Conservation (phyloP, 2,113 vertebrate species). For the Corythaeola cristata region DNA sequence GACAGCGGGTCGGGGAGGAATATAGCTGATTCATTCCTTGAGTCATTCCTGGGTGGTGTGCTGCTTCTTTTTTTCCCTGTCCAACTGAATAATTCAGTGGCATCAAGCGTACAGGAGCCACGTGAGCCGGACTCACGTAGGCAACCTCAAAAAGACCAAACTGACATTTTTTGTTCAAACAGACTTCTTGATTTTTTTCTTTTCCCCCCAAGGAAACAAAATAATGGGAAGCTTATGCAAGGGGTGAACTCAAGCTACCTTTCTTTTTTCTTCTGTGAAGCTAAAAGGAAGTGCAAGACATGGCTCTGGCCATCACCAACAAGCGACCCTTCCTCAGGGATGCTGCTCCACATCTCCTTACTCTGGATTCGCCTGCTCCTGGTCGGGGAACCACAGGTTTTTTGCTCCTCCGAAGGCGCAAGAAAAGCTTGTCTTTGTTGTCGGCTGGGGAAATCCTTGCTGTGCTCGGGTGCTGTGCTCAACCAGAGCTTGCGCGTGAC, state of each 20-base stretch:
- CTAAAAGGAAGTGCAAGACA: not conserved
- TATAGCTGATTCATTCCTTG: not conserved
- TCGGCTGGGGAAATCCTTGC: not conserved
- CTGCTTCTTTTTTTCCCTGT: not conserved
- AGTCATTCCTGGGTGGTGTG: not conserved
- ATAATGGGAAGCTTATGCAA: not conserved
- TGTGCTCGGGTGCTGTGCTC: not conserved
- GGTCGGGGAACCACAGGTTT: not conserved
- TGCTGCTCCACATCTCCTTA: not conserved
- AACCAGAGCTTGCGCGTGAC: too few relatives aligned
- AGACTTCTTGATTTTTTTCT: not conserved
- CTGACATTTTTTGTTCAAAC: conserved; percentile 31
- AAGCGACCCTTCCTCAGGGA: not conserved
- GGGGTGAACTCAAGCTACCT: not conserved
- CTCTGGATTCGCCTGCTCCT: not conserved
- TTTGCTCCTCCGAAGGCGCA: fast-evolving
- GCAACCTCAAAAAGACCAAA: conserved; percentile 8
- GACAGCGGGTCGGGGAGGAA: not conserved
- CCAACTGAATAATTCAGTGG: not conserved
- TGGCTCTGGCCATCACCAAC: not conserved
- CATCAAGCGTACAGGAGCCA: not conserved
- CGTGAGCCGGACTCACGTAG: not conserved
- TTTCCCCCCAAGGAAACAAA: not conserved
- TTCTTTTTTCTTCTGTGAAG: not conserved
- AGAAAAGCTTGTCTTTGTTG: not conserved